phyloP scores from a whole-genome alignment of 1,140 invertebrate species.

The Drusus annulatus region DNA sequence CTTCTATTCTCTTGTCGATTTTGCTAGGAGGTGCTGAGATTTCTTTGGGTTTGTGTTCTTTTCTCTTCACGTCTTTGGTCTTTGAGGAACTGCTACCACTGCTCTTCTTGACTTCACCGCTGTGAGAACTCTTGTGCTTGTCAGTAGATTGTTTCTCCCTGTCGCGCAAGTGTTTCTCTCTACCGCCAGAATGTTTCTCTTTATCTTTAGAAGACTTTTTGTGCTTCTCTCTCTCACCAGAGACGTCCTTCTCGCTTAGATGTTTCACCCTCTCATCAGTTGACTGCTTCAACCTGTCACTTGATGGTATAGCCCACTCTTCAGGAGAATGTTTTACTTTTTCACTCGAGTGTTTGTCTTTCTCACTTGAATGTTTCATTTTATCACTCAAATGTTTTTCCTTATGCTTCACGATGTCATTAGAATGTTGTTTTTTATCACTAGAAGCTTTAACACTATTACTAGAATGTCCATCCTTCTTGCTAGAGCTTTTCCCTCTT shows the following conservation, averaged over 20 bases:
- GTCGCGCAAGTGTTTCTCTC: constrained; percentile 51
- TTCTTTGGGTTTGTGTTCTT: constrained; percentile 22
- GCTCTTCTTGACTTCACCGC: not conserved
- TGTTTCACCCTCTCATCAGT: constrained; percentile 64
- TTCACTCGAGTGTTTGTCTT: constrained; percentile 63
- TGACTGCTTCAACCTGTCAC: constrained; percentile 57
- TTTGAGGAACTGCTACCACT: constrained; percentile 2
- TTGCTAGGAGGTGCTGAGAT: not conserved
- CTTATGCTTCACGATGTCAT: constrained; percentile 59
- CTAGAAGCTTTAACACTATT: constrained; percentile 62
- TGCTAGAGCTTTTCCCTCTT: constrained; percentile 64
- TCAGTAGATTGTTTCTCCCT: constrained; percentile 58
- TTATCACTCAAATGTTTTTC: constrained; percentile 62
- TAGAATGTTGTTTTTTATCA: constrained; percentile 59
- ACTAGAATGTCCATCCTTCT: constrained; percentile 63
- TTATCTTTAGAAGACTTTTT: constrained; percentile 62
- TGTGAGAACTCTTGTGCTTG: constrained; percentile 38
- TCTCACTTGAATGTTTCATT: constrained; percentile 63
- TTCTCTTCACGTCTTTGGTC: not conserved
- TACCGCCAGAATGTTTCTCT: constrained; percentile 60
- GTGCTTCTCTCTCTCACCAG: constrained; percentile 64
- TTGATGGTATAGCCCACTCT: constrained; percentile 59
- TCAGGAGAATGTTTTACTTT: constrained; percentile 49
- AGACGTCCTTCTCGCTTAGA: constrained; percentile 65
- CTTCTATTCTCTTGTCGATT: constrained; percentile 1